Percentiles rank a stretch among this genome's conserved stretches.
Evolutionary conservation across 2,797 vertebrate genomes (phyloP).

Genomic region (Thripadectes ignobilis): DNA sequence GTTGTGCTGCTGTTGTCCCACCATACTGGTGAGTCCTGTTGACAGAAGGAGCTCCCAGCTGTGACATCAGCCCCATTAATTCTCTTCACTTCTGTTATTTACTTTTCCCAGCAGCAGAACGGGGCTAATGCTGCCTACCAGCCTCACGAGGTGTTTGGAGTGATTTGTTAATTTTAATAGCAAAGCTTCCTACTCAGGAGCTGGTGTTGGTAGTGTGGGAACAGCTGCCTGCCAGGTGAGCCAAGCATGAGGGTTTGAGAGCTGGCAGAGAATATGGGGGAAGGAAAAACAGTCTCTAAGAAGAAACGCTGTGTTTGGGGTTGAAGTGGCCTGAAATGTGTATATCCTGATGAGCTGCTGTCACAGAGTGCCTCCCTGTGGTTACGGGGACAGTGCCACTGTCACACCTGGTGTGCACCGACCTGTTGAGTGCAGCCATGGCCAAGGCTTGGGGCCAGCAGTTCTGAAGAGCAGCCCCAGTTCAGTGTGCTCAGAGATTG

Average conservation of each 20-base stretch:
- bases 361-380: conserved; percentile 50
- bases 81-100: not conserved
- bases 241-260: not conserved
- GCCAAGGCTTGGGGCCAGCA: not conserved
- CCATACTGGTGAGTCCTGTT: not conserved
- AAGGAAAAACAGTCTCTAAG: not conserved
- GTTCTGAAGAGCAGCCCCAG: not conserved
- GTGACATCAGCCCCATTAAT: not conserved
- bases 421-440: not conserved
- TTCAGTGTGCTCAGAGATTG: not conserved
- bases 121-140: not conserved
- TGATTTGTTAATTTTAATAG: not conserved
- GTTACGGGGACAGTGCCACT: not conserved
- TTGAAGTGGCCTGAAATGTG: rapidly evolving
- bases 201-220: not conserved
- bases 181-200: conserved; percentile 9
- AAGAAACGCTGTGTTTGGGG: not conserved
- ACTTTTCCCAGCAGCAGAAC: not conserved
- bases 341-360: not conserved
- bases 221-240: not conserved
- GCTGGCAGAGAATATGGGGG: not conserved
- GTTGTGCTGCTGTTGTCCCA: not conserved
- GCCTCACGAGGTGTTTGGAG: not conserved
- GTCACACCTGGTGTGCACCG: not conserved
- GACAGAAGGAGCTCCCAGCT: not conserved